Percentiles rank a stretch among this genome's conserved stretches.
Conservation (phyloP, 1,140 invertebrate genomes). For the Rhagoletis zephyria region DNA sequence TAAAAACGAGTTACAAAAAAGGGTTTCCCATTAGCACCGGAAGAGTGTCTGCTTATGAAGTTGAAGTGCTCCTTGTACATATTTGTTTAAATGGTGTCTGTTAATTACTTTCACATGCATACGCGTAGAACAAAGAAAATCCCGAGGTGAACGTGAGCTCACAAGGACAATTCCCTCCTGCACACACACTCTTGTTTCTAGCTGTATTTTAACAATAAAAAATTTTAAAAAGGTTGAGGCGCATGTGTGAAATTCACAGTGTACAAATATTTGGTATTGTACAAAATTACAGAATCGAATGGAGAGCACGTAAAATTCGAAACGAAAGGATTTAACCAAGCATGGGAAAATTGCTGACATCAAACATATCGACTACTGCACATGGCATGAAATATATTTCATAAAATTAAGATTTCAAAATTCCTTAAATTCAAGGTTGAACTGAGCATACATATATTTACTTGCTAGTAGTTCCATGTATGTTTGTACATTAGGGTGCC, state of each 20-base stretch:
- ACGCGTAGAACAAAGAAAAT: background rate
- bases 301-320: background rate
- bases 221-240: too few relatives aligned
- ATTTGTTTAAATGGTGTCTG: background rate
- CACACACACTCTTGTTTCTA: too few relatives aligned
- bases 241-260: too few relatives aligned
- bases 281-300: background rate
- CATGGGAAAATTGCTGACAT: background rate
- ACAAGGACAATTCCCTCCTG: too few relatives aligned
- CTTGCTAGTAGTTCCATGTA: too few relatives aligned
- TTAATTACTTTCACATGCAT: conserved; percentile 19
- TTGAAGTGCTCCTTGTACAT: background rate
- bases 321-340: background rate
- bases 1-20: background rate
- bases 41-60: background rate
- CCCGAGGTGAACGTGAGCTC: background rate
- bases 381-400: too few relatives aligned
- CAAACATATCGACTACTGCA: background rate
- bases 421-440: too few relatives aligned
- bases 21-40: conserved; percentile 28
- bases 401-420: too few relatives aligned
- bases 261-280: background rate
- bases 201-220: too few relatives aligned
- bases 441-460: too few relatives aligned
- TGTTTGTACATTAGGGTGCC: too few relatives aligned